A percentile compares a stretch with the other conserved stretches of the same genome.
These are phyloP conservation scores for Ichneumon xanthorius DNA, from an alignment of 2,888 invertebrate genomes.

Conservation along the genomic window DNA sequence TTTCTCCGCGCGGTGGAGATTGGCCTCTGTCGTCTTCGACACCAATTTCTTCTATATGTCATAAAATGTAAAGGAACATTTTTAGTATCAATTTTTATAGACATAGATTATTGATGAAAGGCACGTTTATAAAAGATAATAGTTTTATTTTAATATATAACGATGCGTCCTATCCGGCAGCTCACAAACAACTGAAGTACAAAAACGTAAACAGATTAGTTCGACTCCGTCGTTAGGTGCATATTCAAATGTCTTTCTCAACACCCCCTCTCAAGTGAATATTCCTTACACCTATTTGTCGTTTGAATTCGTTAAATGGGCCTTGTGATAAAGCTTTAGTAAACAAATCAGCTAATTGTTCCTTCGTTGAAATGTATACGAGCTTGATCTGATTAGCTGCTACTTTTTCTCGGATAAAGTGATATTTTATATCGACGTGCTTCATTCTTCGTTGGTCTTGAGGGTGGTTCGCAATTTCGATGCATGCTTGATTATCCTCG, in stretches of 20 bases:
- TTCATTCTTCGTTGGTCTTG: constrained; percentile 10
- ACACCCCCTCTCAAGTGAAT: neutral
- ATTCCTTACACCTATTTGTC: too few relatives aligned
- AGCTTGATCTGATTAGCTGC: constrained; percentile 28
- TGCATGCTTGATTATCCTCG: constrained; percentile 5
- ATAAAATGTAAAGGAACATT: too few relatives aligned
- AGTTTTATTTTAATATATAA: neutral
- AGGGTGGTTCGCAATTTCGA: constrained; percentile 5
- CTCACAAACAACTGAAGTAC: neutral
- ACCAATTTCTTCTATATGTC: too few relatives aligned
- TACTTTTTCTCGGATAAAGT: constrained; percentile 35
- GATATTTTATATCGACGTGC: constrained; percentile 29
- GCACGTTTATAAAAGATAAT: neutral
- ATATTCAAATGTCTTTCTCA: constrained; percentile 6
- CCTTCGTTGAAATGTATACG: constrained; percentile 38
- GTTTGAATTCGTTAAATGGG: too few relatives aligned
- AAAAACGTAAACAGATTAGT: neutral
- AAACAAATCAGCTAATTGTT: constrained; percentile 38
- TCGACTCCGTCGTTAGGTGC: neutral
- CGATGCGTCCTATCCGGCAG: neutral
- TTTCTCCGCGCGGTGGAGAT: too few relatives aligned
- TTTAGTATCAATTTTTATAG: too few relatives aligned
- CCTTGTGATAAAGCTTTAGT: constrained; percentile 17
- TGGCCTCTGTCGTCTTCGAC: too few relatives aligned
- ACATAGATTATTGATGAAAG: neutral